A percentile compares a stretch with the other conserved stretches of the same genome.
These are phyloP conservation scores for Pantherophis guttatus DNA, from an alignment of 2,113 vertebrate species.

Conservation along the genomic window DNA sequence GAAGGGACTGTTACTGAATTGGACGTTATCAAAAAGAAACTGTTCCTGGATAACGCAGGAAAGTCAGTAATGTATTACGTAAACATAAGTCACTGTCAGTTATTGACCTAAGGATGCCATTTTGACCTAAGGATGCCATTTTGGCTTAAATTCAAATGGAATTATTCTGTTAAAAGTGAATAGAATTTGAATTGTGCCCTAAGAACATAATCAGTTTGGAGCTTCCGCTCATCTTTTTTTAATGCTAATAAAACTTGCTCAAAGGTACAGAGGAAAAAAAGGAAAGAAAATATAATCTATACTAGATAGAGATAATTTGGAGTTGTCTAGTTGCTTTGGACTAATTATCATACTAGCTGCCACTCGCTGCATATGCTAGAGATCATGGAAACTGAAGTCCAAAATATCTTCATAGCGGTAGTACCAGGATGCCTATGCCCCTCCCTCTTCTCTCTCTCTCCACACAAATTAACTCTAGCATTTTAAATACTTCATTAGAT, in stretches of 20 bases:
- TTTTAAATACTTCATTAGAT: background rate
- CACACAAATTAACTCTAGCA: background rate
- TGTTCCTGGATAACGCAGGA: background rate
- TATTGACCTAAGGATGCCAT: background rate
- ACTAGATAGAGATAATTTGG: background rate
- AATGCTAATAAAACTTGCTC: background rate
- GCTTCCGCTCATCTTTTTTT: background rate
- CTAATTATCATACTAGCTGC: background rate
- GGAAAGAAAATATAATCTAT: background rate
- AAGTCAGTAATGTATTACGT: background rate
- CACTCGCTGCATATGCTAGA: background rate
- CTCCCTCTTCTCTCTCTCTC: background rate
- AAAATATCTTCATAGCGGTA: background rate
- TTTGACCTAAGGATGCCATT: background rate
- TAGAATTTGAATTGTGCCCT: background rate
- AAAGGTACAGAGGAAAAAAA: background rate
- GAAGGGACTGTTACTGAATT: background rate
- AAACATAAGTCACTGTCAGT: background rate
- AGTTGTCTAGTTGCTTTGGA: background rate
- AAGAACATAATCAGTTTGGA: background rate
- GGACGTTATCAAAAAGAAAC: background rate
- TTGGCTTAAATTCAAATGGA: background rate
- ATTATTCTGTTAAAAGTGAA: background rate
- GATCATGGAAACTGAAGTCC: background rate
- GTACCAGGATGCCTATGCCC: background rate